phyloP scores from a whole-genome alignment of 2,113 vertebrate genomes.

The Salminus brasiliensis region DNA sequence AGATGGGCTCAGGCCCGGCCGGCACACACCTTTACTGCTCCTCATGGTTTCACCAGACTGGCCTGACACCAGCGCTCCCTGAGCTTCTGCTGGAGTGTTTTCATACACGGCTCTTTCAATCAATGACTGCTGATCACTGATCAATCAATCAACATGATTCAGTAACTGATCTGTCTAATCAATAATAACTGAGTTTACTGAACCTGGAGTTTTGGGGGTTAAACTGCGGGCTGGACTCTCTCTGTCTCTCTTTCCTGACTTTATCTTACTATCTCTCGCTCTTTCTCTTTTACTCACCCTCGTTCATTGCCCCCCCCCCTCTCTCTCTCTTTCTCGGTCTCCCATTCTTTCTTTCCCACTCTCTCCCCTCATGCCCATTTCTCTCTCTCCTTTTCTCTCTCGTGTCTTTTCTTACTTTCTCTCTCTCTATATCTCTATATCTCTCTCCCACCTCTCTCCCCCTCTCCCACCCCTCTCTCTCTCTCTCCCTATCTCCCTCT shows the following conservation, averaged over 20 bases:
- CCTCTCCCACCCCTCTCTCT: neutral
- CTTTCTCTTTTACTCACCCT: neutral
- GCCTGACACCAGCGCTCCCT: too few relatives aligned
- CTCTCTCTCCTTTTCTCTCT: neutral
- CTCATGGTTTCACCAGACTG: too few relatives aligned
- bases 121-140: too few relatives aligned
- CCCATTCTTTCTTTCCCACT: neutral
- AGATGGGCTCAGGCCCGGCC: constrained; percentile 65
- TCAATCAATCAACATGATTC: neutral
- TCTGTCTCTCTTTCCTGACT: neutral
- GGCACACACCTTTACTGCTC: neutral
- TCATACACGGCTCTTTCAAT: too few relatives aligned
- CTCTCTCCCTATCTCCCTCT: neutral
- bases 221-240: neutral
- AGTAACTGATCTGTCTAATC: too few relatives aligned
- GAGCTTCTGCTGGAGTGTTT: too few relatives aligned
- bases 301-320: neutral
- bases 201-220: too few relatives aligned
- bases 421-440: too few relatives aligned
- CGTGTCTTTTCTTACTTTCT: neutral
- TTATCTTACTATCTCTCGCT: neutral
- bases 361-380: too few relatives aligned
- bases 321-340: neutral
- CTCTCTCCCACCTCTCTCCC: too few relatives aligned
- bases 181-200: too few relatives aligned